Percentiles rank a stretch among this genome's conserved stretches.
Conservation (phyloP, 1,140 invertebrate species). For the Tachypleus tridentatus region DNA sequence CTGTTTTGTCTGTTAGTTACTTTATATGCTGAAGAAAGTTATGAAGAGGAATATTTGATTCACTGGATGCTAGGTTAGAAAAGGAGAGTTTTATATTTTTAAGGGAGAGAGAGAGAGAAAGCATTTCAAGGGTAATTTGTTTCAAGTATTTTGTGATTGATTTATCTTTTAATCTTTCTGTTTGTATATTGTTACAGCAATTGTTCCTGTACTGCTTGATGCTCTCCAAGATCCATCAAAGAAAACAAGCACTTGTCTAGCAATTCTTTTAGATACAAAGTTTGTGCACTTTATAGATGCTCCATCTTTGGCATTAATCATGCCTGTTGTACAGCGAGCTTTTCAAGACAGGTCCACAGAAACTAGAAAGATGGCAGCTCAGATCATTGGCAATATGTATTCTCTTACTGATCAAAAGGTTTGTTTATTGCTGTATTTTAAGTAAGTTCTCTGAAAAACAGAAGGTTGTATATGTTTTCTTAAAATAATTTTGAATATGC, state of each 20-base stretch:
- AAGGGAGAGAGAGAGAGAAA: no score
- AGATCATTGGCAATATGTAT: constrained; percentile 99
- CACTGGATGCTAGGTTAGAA: no score
- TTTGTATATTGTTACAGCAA: constrained; percentile 42
- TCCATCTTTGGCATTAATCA: constrained; percentile 93
- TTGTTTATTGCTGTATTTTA: background rate
- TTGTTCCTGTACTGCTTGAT: constrained; percentile 78
- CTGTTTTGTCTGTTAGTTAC: no score
- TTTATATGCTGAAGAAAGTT: no score
- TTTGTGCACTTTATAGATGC: constrained; percentile 99
- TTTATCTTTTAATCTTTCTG: background rate
- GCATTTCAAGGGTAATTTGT: no score
- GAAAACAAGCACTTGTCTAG: constrained; percentile 82
- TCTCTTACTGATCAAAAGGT: constrained; percentile 93
- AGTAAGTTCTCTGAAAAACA: no score
- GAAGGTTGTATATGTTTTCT: no score
- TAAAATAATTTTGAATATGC: no score
- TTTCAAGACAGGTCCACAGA: constrained; percentile 95
- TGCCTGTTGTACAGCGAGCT: constrained; percentile 95
- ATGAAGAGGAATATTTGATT: no score
- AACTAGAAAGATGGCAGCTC: constrained; percentile 95
- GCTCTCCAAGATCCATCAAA: constrained; percentile 94
- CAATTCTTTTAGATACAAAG: constrained; percentile 88
- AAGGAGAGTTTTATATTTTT: no score
- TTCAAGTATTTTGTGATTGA: no score